Conservation (phyloP, 2,888 invertebrate genomes). For the Pachymerium ferrugineum region DNA sequence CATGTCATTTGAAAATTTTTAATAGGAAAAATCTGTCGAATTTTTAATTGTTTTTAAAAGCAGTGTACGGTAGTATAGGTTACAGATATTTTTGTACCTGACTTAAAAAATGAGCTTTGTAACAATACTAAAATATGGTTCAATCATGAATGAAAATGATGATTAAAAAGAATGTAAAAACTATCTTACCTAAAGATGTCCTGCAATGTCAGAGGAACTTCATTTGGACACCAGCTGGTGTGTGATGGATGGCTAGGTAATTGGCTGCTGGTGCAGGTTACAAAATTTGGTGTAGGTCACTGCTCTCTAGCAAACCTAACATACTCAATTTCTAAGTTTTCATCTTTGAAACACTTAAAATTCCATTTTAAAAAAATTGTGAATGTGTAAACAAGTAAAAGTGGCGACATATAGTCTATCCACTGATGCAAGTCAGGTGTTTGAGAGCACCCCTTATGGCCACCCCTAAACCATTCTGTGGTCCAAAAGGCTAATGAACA, state of each 20-base stretch:
- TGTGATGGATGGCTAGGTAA: neutral
- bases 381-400: neutral
- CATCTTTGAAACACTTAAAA: neutral
- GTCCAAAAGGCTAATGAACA: slow-evolving; percentile 9
- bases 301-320: neutral
- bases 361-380: neutral
- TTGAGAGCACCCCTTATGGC: neutral
- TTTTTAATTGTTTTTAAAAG: too few relatives aligned
- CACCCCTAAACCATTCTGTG: neutral
- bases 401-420: neutral
- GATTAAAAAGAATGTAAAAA: neutral
- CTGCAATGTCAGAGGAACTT: neutral
- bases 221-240: slow-evolving; percentile 8
- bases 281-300: neutral
- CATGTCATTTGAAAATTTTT: too few relatives aligned
- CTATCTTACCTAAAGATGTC: neutral
- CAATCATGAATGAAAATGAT: neutral
- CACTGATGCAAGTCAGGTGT: slow-evolving; percentile 1
- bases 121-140: too few relatives aligned
- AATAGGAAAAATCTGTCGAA: too few relatives aligned
- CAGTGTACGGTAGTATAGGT: too few relatives aligned
- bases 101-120: too few relatives aligned
- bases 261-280: neutral
- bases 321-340: neutral
- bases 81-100: too few relatives aligned